phyloP scores from a whole-genome alignment of 2,797 vertebrate species.

The Microctenopoma stevenorrisi region DNA sequence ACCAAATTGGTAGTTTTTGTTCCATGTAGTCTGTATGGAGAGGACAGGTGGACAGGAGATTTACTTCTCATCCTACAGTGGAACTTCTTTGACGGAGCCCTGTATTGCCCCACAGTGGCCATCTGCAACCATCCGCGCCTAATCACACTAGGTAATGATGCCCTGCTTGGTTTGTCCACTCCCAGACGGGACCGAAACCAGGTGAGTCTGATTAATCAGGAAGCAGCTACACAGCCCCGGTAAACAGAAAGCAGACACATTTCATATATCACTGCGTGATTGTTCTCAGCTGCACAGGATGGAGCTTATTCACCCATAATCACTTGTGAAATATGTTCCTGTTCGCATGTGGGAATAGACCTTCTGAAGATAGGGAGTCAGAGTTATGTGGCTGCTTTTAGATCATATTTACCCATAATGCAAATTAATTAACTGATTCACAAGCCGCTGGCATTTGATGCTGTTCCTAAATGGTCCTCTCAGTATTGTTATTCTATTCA shows the following conservation, averaged over 20 bases:
- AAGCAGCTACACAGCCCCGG: slow-evolving; percentile 45
- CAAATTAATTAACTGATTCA: slow-evolving; percentile 47
- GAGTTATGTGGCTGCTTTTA: neutral
- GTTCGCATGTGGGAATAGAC: slow-evolving; percentile 14
- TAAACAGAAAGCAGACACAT: slow-evolving; percentile 68
- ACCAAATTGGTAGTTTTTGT: slow-evolving; percentile 9
- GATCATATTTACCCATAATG: slow-evolving; percentile 34
- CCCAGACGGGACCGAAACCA: slow-evolving; percentile 64
- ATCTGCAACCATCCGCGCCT: slow-evolving; percentile 55
- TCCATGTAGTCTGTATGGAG: slow-evolving; percentile 19
- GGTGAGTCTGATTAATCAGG: slow-evolving; percentile 76
- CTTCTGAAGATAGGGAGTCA: slow-evolving; percentile 1
- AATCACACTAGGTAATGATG: slow-evolving; percentile 75
- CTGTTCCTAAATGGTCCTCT: slow-evolving; percentile 52
- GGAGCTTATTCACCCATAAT: slow-evolving; percentile 62
- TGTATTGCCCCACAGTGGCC: slow-evolving; percentile 46
- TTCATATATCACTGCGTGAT: slow-evolving; percentile 65
- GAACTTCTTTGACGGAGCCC: slow-evolving; percentile 12
- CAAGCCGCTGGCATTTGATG: slow-evolving; percentile 40
- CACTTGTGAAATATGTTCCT: slow-evolving; percentile 45
- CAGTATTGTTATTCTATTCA: slow-evolving; percentile 25
- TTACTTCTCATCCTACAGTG: slow-evolving; percentile 49
- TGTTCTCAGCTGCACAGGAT: slow-evolving; percentile 75
- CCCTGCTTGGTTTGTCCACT: slow-evolving; percentile 62
- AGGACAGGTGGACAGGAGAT: slow-evolving; percentile 60